These are phyloP conservation scores for Corydoras sp. DNA, from an alignment of 2,113 vertebrate genomes.

Conservation along the genomic window DNA sequence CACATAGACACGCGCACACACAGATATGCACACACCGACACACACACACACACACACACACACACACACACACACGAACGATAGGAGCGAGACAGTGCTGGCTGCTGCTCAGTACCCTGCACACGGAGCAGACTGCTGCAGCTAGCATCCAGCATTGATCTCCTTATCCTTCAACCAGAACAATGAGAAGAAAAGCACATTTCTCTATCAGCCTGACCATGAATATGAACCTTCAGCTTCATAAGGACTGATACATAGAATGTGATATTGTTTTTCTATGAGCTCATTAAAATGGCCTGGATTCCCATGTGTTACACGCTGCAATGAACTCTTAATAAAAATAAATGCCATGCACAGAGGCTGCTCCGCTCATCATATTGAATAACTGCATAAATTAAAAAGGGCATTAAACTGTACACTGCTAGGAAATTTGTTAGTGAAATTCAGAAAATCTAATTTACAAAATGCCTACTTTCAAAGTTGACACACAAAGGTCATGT, in stretches of 20 bases:
- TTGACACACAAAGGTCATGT: too few species aligned
- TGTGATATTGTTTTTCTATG: constrained; percentile 12
- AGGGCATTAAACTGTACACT: constrained; percentile 24
- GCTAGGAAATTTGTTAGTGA: too few species aligned
- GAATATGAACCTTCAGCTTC: constrained; percentile 35
- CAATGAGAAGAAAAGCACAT: constrained; percentile 42
- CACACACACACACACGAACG: constrained; percentile 64
- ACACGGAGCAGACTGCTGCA: constrained; percentile 64
- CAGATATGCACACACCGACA: constrained; percentile 57
- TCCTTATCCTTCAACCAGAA: constrained; percentile 58
- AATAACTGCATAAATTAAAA: constrained; percentile 22
- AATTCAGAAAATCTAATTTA: too few species aligned
- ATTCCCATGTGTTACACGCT: constrained; percentile 8
- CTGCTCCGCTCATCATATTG: constrained; percentile 3
- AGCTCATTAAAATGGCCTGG: constrained; percentile 1
- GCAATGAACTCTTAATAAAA: constrained; percentile 28
- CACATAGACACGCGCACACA: constrained; percentile 56
- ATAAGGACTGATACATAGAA: background rate
- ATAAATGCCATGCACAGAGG: constrained; percentile 9
- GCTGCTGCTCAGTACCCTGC: constrained; percentile 65
- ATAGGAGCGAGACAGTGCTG: constrained; percentile 47
- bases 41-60: constrained; percentile 52
- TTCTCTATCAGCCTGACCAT: constrained; percentile 40
- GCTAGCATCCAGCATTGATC: constrained; percentile 64
- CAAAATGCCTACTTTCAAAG: too few species aligned